Base-by-base conservation (phyloP, 2,888 invertebrate genomes). In the Pseudococcus jackbeardsleyi region DNA sequence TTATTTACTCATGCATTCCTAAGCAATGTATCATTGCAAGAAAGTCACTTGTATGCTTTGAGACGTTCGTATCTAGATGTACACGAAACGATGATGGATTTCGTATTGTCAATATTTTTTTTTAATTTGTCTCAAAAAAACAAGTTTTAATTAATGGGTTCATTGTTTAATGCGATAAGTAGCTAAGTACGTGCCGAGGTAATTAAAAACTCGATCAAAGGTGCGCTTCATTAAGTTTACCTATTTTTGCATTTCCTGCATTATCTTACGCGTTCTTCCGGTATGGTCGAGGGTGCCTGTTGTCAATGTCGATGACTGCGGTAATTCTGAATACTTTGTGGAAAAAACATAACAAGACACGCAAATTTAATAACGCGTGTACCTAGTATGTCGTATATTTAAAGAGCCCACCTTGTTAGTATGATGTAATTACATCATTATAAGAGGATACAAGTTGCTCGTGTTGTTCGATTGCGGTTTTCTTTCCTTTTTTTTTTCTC, bases 371-470 rank as follows among this genome's bases (percentile, higher is more conserved):
- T 64, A 64, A 64, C 19, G 22, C 64, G 64, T 64, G 64, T 64
- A 64, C n/a, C 15, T n/a, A 12, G 54, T 54, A 59, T 19, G 7
- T 64, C 22, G 22, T 22, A 64, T 22, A 22, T 19, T 22, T 12
- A 64, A 64, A 64, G 22, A 64, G 22, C 33, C 72, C 33, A 22
- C 19, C 17, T 82, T 39, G 79, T 82, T 46, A 19, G 39, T 22
- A 77, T 17, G 79, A 82, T 82, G 79, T 82, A 82, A 82, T 82
- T 82, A 82, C 79, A 82, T 82, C 79, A 82, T 82, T 82, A 82
- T 77, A 64, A 64, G 64, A 64, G 64, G 64, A 64, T 64, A 22
- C 64, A 64, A 19, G 64, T 64, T 64, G 64, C 64, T 64, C 64
- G 33, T 42, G 79, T 82, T 82, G 19, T 46, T 17, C 46, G 46